Percentiles rank a stretch among this genome's conserved stretches.
These are phyloP conservation scores for Spatula versicolor DNA, from an alignment of 2,797 vertebrate species.

Conservation along the genomic window DNA sequence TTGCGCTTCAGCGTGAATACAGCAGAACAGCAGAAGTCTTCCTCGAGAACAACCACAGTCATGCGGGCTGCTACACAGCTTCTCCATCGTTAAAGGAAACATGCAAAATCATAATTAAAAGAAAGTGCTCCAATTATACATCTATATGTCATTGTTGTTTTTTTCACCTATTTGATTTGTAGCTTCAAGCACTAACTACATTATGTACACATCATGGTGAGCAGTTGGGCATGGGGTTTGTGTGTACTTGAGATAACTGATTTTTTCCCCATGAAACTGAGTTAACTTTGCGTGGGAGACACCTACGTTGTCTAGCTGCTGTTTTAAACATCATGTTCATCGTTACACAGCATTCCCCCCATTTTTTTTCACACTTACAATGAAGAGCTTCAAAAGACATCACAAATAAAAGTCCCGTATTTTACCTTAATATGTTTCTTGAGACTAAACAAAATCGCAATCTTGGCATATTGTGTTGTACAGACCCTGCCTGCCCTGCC, in stretches of 20 bases:
- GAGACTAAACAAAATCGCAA: constrained; percentile 11
- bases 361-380: background rate
- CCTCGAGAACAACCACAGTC: constrained; percentile 84
- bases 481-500: constrained; percentile 10
- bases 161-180: constrained; percentile 68
- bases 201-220: constrained; percentile 80
- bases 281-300: background rate
- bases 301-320: background rate
- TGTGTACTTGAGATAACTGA: background rate
- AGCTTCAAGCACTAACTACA: constrained; percentile 84
- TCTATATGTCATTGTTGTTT: constrained; percentile 50
- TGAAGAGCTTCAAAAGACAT: constrained; percentile 17
- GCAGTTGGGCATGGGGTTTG: constrained; percentile 32
- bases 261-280: background rate
- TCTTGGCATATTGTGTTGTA: constrained; percentile 22
- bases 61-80: constrained; percentile 87
- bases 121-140: constrained; percentile 79
- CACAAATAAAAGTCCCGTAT: background rate
- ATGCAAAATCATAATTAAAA: constrained; percentile 83
- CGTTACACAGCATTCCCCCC: background rate
- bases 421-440: background rate
- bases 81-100: constrained; percentile 88
- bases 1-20: constrained; percentile 79
- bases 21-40: constrained; percentile 79
- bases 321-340: background rate